Evolutionary conservation across 2,797 vertebrate genomes (phyloP), one percentile per base, ranked within the genome.

Genomic region (Liparis tanakae): DNA sequence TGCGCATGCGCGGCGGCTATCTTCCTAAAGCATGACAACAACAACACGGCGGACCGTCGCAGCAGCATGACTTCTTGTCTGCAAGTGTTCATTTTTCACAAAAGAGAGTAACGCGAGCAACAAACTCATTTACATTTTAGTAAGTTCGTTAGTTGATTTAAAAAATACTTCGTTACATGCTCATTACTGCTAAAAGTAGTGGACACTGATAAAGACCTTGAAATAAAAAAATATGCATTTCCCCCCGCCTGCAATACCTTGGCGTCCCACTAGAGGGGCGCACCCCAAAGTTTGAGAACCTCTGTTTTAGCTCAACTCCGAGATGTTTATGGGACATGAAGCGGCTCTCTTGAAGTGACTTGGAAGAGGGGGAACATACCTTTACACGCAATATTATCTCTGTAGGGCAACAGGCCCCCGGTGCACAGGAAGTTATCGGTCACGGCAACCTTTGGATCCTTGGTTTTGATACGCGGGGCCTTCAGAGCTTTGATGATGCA

Each of bases 351-450:
- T 1, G 1, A 64, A 43, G n/a, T 6, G 13, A 25, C 10, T 10
- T 54, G 5, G 22, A 59, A 22, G 6, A 46, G 9, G 48, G 1
- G 1, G 5, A 48, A 66, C 80, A 3, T 79, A 93, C 92, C 92
- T 70, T 12, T 55, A 46, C 91, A 92, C 6, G 91, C 46, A 62
- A 91, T 84, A 14, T 92, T 48, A 74, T 91, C 87, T 81, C 79
- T 75, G 0, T 0, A 0, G 4, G 66, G 78, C 1, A 0, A 0
- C 1, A 0, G 41, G 55, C 90, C 90, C 3, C 91, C 92, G 5
- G 90, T 93, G 67, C 92, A 93, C 54, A 93, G 57, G 74, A 93
- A 92, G 75, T 88, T 92, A 3, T 90, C 79, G 0, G 92, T 93
- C 83, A 93, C 91, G 6, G 64, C 60, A 1, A 46, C 39, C 4